phyloP scores from a whole-genome alignment of 2,797 vertebrate species.

The Erethizon dorsatum region DNA sequence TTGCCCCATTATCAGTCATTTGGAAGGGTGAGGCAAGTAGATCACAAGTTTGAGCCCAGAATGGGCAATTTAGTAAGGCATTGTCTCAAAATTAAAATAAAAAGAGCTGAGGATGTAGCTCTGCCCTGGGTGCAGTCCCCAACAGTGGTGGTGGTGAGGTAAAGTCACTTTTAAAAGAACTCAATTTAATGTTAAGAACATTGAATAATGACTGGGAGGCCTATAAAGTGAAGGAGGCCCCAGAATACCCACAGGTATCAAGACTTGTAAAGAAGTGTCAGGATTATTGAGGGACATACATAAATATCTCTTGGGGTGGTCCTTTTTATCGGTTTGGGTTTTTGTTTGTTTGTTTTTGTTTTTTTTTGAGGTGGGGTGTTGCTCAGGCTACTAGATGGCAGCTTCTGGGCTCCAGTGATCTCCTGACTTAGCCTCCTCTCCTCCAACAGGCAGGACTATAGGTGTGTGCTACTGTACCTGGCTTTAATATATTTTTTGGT shows the following conservation, averaged over 20 bases:
- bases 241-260: background rate
- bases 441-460: background rate
- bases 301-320: background rate
- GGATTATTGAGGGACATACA: background rate
- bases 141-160: background rate
- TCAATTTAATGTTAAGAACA: background rate
- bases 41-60: background rate
- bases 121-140: background rate
- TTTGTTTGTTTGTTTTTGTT: too few relatives aligned
- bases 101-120: background rate
- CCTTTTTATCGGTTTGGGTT: background rate
- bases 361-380: background rate
- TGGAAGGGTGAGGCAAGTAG: background rate
- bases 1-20: background rate
- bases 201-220: background rate
- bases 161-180: too few relatives aligned
- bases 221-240: background rate
- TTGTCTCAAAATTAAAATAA: background rate
- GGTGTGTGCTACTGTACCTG: background rate
- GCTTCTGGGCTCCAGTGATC: background rate
- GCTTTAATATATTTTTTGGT: background rate
- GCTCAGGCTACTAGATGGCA: background rate
- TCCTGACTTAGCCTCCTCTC: background rate
- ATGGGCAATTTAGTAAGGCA: background rate
- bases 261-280: background rate